Conservation (phyloP, 1,140 invertebrate species). For the Drosophila auraria region DNA sequence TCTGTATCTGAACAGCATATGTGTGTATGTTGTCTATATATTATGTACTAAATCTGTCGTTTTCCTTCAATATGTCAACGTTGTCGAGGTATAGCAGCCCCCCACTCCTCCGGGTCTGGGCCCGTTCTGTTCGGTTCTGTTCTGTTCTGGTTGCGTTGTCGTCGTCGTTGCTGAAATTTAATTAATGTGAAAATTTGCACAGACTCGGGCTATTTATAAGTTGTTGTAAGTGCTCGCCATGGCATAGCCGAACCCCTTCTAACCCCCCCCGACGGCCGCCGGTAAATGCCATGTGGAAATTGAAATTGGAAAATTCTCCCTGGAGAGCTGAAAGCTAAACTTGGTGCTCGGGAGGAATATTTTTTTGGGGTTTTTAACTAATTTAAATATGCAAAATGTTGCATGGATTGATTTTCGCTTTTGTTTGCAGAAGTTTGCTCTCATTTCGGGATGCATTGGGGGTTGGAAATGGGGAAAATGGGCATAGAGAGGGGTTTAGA, state of each 20-base stretch:
- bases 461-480: background rate
- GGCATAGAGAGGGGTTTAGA: background rate
- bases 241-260: constrained; percentile 32
- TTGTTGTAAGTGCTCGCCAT: constrained; percentile 78
- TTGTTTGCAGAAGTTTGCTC: constrained; percentile 40
- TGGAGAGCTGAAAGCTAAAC: constrained; percentile 24
- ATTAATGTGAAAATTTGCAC: constrained; percentile 85
- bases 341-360: background rate
- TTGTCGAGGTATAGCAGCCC: constrained; percentile 41
- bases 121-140: constrained; percentile 14
- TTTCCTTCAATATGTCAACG: constrained; percentile 84
- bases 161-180: constrained; percentile 76
- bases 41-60: constrained; percentile 83
- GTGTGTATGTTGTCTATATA: constrained; percentile 63
- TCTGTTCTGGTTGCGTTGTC: constrained; percentile 50
- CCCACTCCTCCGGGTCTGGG: background rate
- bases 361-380: constrained; percentile 28
- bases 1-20: constrained; percentile 35
- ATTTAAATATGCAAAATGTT: constrained; percentile 54
- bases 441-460: constrained; percentile 19
- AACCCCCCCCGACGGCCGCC: background rate
- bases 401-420: constrained; percentile 53
- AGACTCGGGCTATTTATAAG: constrained; percentile 83
- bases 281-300: constrained; percentile 50
- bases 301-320: constrained; percentile 47